These are phyloP conservation scores for Leptinotarsa defecta DNA, from an alignment of 1,140 invertebrate species.

Conservation along the genomic window DNA sequence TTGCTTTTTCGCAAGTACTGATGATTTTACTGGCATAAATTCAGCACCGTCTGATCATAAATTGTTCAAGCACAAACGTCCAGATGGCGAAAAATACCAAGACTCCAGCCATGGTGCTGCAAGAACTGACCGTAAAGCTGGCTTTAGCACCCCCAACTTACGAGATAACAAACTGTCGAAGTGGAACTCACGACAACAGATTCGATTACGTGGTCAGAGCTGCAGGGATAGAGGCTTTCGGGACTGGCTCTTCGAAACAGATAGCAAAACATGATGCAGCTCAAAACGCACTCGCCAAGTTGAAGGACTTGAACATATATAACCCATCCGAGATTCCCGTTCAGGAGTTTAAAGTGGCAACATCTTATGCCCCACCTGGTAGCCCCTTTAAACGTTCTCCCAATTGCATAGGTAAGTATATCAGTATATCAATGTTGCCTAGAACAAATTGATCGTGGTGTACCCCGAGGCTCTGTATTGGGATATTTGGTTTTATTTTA, in stretches of 20 bases:
- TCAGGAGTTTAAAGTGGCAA: conserved; percentile 31
- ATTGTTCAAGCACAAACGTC: too few relatives aligned
- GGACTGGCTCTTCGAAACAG: conserved; percentile 53
- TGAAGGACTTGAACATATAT: conserved; percentile 42
- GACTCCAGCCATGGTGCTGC: conserved; percentile 73
- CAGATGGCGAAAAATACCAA: conserved; percentile 53
- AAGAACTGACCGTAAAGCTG: conserved; percentile 72
- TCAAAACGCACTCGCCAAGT: conserved; percentile 39
- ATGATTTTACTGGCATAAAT: too few relatives aligned
- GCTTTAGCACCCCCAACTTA: conserved; percentile 66
- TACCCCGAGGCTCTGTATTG: too few relatives aligned
- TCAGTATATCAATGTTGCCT: not conserved
- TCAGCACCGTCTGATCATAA: too few relatives aligned
- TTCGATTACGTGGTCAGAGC: conserved; percentile 68
- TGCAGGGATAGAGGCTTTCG: conserved; percentile 57
- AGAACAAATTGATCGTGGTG: not conserved
- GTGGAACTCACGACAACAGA: conserved; percentile 71
- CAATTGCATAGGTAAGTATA: conserved; percentile 43
- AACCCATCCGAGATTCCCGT: conserved; percentile 36
- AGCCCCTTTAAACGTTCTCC: conserved; percentile 70
- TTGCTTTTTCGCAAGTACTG: too few relatives aligned
- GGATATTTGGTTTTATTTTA: too few relatives aligned
- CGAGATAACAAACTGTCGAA: conserved; percentile 61
- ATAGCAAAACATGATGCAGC: conserved; percentile 49
- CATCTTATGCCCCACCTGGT: conserved; percentile 54